Base-by-base conservation (phyloP, 2,113 vertebrate species). In the Xenus cinereus region DNA sequence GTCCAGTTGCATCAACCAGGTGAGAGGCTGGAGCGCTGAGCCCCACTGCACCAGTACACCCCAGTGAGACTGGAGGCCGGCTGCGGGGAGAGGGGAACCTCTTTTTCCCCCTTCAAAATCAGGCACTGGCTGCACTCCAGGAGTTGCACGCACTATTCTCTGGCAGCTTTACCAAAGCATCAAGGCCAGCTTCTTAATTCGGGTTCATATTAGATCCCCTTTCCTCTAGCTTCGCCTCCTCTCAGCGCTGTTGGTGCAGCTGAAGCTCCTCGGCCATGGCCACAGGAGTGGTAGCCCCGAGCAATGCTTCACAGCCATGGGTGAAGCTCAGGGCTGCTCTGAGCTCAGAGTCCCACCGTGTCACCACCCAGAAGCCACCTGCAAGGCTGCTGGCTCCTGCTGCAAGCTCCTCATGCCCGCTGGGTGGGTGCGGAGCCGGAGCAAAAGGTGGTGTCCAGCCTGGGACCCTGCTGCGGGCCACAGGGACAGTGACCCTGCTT, bases 1-100 rank as follows among this genome's bases (percentile, higher is more conserved):
- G 82, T 97, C 98, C 95, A 98, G 98, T 87, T 98, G 98, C 96
- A 98, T 99, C 95, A 99, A 97, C 97, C 99, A 99, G 99, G 99
- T 99, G 96, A 98, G 99, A 37, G 14, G 37, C 84, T 56, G 63
- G 33, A 90, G n/a, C 6, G 4, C 69, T 64, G 54, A 45, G 19
- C 27, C 39, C 46, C 1, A 4, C 48, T 37, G 56, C 43, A 37
- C 35, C 19, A 9, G 48, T 75, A 35, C 6, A 16, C 6, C 59
- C 62, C 27, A 9, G 50, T 5, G 3, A 48, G 64, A 23, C 54
- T 37, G 45, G 69, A 77, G 51, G 41, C 62, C 57, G 10, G 64
- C 79, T 35, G 12, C 12, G 56, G 62, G 27, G 13, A 45, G 27
- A 63, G 56, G 24, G 69, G 35, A 50, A 15, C 33, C 33, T 30